Percentiles rank a stretch among this genome's conserved stretches.
Evolutionary conservation across 2,888 invertebrate genomes (phyloP).

Genomic region (Andrena bucephala): DNA sequence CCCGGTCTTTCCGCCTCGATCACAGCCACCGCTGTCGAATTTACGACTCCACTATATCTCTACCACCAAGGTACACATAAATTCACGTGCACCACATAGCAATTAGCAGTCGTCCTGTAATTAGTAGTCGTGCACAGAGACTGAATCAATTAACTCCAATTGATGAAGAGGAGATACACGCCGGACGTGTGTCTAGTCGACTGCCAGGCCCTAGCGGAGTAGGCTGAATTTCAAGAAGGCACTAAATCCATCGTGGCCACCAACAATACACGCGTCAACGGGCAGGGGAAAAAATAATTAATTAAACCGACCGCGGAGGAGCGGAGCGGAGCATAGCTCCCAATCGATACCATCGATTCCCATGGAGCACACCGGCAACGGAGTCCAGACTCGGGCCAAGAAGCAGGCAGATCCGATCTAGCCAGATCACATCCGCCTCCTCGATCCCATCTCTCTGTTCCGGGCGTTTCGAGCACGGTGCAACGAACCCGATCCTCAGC

Average conservation of each 20-base stretch:
- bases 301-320: conserved; percentile 32
- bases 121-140: conserved; percentile 32
- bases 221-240: conserved; percentile 28
- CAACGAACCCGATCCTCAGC: conserved; percentile 66
- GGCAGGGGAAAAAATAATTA: conserved; percentile 42
- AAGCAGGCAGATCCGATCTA: conserved; percentile 62
- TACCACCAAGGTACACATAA: conserved; percentile 20
- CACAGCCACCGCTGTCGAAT: too few species aligned
- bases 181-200: background rate
- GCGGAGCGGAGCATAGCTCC: background rate
- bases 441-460: conserved; percentile 58
- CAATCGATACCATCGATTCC: conserved; percentile 62
- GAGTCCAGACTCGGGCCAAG: conserved; percentile 9
- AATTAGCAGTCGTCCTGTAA: conserved; percentile 32
- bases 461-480: conserved; percentile 59
- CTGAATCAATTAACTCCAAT: conserved; percentile 34
- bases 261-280: conserved; percentile 36
- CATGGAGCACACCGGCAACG: conserved; percentile 41
- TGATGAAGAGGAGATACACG: conserved; percentile 22
- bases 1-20: too few species aligned
- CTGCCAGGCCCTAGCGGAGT: background rate
- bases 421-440: conserved; percentile 64
- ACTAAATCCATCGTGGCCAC: conserved; percentile 22
- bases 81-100: conserved; percentile 17
- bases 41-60: background rate